These are phyloP conservation scores for Petrolisthes cinctipes DNA, from an alignment of 2,888 invertebrate species.

Conservation along the genomic window DNA sequence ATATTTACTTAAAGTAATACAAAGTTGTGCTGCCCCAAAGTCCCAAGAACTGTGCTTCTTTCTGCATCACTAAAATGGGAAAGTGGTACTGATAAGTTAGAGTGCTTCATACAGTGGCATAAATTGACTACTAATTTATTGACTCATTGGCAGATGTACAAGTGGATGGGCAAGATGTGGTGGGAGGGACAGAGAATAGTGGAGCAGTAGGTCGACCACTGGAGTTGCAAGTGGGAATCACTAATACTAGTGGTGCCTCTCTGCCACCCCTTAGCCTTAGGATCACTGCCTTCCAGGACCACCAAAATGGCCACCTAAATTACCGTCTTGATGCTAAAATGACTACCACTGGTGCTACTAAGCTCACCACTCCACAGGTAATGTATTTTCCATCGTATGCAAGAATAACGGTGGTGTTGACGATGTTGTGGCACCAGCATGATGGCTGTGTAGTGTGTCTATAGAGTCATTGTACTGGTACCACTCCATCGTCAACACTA, in stretches of 20 bases:
- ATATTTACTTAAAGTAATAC: too few relatives aligned
- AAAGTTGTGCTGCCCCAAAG: too few relatives aligned
- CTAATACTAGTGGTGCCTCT: conserved; percentile 57
- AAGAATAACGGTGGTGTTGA: too few relatives aligned
- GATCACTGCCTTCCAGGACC: conserved; percentile 64
- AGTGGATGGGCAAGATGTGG: conserved; percentile 47
- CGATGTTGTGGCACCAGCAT: too few relatives aligned
- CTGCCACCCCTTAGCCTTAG: conserved; percentile 57
- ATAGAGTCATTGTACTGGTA: too few relatives aligned
- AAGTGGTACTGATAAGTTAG: too few relatives aligned
- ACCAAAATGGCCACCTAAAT: conserved; percentile 64
- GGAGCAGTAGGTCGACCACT: conserved; percentile 41
- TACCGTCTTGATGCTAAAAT: conserved; percentile 64
- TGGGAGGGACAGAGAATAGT: conserved; percentile 53
- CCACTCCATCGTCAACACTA: too few relatives aligned
- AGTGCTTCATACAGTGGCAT: too few relatives aligned
- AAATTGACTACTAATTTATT: not conserved
- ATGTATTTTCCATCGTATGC: not conserved
- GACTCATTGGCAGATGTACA: conserved; percentile 34
- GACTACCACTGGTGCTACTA: conserved; percentile 62
- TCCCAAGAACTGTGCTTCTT: not conserved
- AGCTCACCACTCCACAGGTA: conserved; percentile 45
- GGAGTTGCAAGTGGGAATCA: conserved; percentile 52
- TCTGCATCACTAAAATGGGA: too few relatives aligned
- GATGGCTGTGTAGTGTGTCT: too few relatives aligned